A percentile compares a stretch with the other conserved stretches of the same genome.
These are phyloP conservation scores for Falcunculus frontatus DNA, from an alignment of 2,113 vertebrate genomes.

Conservation along the genomic window DNA sequence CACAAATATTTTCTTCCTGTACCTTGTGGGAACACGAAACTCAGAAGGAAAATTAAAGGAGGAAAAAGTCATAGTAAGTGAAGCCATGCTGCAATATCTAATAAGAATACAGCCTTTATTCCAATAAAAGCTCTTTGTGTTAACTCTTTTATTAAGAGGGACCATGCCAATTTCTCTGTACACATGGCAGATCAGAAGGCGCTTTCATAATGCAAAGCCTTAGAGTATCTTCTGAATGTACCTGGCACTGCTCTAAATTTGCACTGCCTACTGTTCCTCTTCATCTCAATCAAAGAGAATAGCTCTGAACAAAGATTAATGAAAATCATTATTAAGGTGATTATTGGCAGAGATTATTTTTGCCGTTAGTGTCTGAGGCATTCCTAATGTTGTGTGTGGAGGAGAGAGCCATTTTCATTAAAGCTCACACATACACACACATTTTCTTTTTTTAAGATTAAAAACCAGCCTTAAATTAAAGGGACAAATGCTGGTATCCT, in stretches of 20 bases:
- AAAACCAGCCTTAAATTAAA: background rate
- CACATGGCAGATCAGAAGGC: constrained; percentile 19
- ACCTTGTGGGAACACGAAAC: background rate
- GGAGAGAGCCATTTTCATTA: background rate
- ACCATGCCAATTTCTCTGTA: constrained; percentile 31
- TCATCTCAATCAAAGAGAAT: constrained; percentile 46
- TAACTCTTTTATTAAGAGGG: constrained; percentile 29
- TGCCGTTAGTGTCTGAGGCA: background rate
- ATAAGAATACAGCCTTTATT: constrained; percentile 17
- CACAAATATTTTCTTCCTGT: background rate
- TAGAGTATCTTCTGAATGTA: constrained; percentile 1
- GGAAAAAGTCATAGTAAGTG: background rate
- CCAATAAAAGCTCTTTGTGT: constrained; percentile 16
- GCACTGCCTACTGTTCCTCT: constrained; percentile 21
- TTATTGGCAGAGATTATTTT: constrained; percentile 34
- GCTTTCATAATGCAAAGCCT: constrained; percentile 34
- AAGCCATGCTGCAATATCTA: background rate
- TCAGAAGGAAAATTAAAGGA: constrained; percentile 5
- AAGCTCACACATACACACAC: background rate
- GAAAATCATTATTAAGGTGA: constrained; percentile 46
- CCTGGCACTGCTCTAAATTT: constrained; percentile 27
- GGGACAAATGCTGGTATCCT: background rate
- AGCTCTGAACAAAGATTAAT: constrained; percentile 39
- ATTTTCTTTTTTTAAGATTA: background rate
- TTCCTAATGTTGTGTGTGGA: background rate